Conservation (phyloP, 2,888 invertebrate genomes). For the Creontiades dilutus region DNA sequence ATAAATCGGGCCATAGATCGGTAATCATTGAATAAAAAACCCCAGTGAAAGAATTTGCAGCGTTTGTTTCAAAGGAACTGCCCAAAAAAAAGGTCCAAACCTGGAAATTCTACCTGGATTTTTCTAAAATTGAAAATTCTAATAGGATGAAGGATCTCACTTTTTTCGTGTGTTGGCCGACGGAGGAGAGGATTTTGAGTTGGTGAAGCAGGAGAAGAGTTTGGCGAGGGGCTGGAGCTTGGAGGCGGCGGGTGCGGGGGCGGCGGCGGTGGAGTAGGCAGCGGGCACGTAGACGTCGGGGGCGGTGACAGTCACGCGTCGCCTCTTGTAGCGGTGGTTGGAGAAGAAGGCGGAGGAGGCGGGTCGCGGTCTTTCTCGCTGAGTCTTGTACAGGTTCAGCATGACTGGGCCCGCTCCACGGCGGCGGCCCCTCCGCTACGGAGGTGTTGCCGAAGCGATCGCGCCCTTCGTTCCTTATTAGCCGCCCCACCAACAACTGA, state of each 20-base stretch:
- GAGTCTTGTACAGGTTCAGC: conserved; percentile 65
- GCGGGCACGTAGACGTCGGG: background rate
- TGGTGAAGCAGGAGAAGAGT: conserved; percentile 43
- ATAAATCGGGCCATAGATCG: no score
- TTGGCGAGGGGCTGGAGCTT: conserved; percentile 41
- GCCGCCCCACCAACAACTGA: background rate
- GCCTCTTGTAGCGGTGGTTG: conserved; percentile 33
- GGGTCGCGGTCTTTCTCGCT: conserved; percentile 51
- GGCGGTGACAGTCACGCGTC: conserved; percentile 7
- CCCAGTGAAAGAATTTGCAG: no score
- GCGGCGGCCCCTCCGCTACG: background rate
- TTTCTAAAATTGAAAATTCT: no score
- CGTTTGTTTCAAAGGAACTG: no score
- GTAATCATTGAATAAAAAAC: no score
- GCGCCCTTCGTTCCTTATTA: conserved; percentile 29
- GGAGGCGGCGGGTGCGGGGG: conserved; percentile 1
- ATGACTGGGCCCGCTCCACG: conserved; percentile 24
- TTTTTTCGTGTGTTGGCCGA: background rate
- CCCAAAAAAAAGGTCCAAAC: background rate
- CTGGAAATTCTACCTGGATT: no score
- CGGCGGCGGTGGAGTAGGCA: background rate
- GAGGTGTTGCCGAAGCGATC: background rate
- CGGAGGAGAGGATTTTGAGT: background rate
- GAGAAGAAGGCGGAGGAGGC: conserved; percentile 23
- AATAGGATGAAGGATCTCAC: background rate